Evolutionary conservation across 1,140 invertebrate species (phyloP), one percentile per base, ranked within the genome.

Genomic region (Trichogramma pretiosum): DNA sequence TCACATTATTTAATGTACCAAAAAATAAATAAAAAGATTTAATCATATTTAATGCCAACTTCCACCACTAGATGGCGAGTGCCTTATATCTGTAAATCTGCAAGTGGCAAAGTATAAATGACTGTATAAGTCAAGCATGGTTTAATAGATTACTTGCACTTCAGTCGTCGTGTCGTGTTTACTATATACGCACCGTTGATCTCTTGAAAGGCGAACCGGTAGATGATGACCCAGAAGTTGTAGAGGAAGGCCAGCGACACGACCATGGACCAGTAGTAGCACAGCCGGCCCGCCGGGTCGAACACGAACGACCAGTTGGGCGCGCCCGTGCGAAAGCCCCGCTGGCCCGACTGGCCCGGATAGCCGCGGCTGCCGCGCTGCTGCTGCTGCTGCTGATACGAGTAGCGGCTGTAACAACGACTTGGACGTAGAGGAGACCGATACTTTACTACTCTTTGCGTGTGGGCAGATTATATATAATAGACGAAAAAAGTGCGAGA

Each of bases 141-240:
- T n/a, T n/a, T n/a, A n/a, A n/a, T n/a, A n/a, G n/a, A n/a, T n/a
- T n/a, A n/a, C n/a, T n/a, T 11, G 35, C 35, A 37, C 17, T 19
- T 11, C 10, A 37, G 35, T 33, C n/a, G n/a, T n/a, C 32, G 32
- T 33, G 32, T n/a, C 32, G 32, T 3, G 32, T n/a, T n/a, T n/a
- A n/a, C n/a, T n/a, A n/a, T n/a, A n/a, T n/a, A 28, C 24, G 24
- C 11, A 85, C 83, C 80, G 64, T 89, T 87, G 57, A 89, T 89
- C 73, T 89, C 88, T 73, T 89, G 86, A 74, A 98, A 98, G 70
- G 93, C 90, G 77, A 95, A 97, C 68, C 94, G 83, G 78, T 96
- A 98, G 61, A 96, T 93, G 72, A 97, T 93, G 62, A 96, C 92
- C 94, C 93, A 96, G 64, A 98, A 95, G 74, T 98, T 98, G 77